phyloP scores from a whole-genome alignment of 2,113 vertebrate species.

The Marcusenius ussheri region DNA sequence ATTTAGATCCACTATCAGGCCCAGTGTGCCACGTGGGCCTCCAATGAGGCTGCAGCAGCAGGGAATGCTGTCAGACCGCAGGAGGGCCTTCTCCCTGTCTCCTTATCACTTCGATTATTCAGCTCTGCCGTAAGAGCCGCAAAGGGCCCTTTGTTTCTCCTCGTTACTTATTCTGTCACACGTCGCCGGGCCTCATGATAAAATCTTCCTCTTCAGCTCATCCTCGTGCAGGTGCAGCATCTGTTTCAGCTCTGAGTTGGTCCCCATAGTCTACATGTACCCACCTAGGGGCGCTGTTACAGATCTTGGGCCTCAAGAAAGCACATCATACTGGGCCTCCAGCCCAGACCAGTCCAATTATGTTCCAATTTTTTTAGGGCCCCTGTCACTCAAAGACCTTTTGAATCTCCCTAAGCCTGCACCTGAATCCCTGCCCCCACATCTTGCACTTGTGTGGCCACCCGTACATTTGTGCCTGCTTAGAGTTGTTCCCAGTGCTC shows the following conservation, averaged over 20 bases:
- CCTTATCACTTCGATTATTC: conserved; percentile 17
- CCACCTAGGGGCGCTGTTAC: neutral
- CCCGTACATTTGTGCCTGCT: neutral
- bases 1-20: conserved; percentile 37
- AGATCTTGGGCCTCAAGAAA: neutral
- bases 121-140: neutral
- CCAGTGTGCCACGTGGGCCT: conserved; percentile 33
- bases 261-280: neutral
- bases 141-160: conserved; percentile 34
- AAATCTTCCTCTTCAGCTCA: neutral
- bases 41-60: conserved; percentile 25
- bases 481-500: neutral
- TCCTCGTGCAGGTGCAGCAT: neutral
- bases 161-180: neutral
- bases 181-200: conserved; percentile 19
- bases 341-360: neutral
- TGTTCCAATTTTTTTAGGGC: neutral
- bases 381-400: neutral
- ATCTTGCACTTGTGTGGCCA: neutral
- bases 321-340: neutral
- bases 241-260: neutral
- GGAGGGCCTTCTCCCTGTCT: conserved; percentile 23
- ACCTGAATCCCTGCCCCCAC: neutral
- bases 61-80: conserved; percentile 25
- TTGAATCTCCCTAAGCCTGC: neutral